Conservation (phyloP, 2,888 invertebrate genomes). For the Xanthorhoe spadicearia region DNA sequence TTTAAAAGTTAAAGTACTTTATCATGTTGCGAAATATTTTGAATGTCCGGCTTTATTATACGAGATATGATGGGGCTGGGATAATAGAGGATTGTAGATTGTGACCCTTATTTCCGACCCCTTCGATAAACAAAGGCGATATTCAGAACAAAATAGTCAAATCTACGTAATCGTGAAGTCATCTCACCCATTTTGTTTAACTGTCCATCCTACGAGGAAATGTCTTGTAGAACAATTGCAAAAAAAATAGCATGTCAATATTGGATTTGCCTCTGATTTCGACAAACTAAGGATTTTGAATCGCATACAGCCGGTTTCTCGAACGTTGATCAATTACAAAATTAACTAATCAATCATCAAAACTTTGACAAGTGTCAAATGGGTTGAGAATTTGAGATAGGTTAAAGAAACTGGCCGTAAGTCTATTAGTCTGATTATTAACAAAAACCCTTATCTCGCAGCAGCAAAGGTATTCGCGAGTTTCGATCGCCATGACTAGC, state of each 20-base stretch:
- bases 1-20: constrained; percentile 2
- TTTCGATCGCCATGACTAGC: constrained; percentile 5
- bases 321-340: no score
- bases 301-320: no score
- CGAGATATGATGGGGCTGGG: not conserved
- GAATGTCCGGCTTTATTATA: not conserved
- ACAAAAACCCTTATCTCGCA: not conserved
- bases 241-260: not conserved
- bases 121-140: not conserved
- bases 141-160: not conserved
- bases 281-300: no score
- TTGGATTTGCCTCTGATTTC: no score
- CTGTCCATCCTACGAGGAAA: not conserved
- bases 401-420: no score
- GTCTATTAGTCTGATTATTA: no score
- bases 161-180: not conserved
- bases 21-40: not conserved
- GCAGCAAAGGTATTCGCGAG: not conserved
- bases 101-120: not conserved
- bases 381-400: no score
- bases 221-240: not conserved
- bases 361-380: no score
- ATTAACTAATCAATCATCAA: no score
- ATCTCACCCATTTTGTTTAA: not conserved
- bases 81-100: constrained; percentile 1